Evolutionary conservation across 1,140 invertebrate genomes (phyloP), one percentile per base, ranked within the genome.

Genomic region (Temnothorax curvispinosus): DNA sequence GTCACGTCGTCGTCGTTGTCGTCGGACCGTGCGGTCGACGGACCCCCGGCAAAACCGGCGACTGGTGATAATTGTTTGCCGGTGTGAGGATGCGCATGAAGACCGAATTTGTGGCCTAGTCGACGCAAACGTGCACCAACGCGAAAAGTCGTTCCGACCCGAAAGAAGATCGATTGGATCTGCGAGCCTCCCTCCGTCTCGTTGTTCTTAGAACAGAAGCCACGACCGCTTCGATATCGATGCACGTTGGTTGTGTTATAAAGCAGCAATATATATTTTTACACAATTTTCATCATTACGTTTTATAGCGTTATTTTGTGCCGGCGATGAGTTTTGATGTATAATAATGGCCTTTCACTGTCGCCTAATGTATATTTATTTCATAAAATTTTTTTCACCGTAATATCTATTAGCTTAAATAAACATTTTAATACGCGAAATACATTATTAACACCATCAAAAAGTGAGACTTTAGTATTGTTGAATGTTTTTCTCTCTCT

Each of bases 41-140:
- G 47, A 15, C n/a, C 44, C 56, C 3, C 60, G 71, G 44, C 72
- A 85, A 85, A 85, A 85, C 82, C 72, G n/a, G 18, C 27, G 56
- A 64, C 58, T 77, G 64, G 27, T 56, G 62, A 86, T 86, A 86
- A 80, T 86, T 86, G 84, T 86, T 86, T 80, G 74, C 35, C 35
- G 84, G 84, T 27, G 41, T 67, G 76, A 67, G 84, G 84, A 80
- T 69, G 32, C 75, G 84, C 75, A 86, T 38, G 84, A 86, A 78
- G 75, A 38, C 58, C 72, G 38, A 82, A 72, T 82, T 52, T 41
- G 80, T 58, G 41, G 27, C 38, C 67, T 56, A 81, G 52, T 81
- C 74, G 84, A 80, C 21, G 47, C 18, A 74, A 38, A 74, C 52
- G 38, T 64, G 72, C 54, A 77, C 18, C 84, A 64, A 85, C 74